Evolutionary conservation across 2,888 invertebrate species (phyloP).

Genomic region (Carabus problematicus): DNA sequence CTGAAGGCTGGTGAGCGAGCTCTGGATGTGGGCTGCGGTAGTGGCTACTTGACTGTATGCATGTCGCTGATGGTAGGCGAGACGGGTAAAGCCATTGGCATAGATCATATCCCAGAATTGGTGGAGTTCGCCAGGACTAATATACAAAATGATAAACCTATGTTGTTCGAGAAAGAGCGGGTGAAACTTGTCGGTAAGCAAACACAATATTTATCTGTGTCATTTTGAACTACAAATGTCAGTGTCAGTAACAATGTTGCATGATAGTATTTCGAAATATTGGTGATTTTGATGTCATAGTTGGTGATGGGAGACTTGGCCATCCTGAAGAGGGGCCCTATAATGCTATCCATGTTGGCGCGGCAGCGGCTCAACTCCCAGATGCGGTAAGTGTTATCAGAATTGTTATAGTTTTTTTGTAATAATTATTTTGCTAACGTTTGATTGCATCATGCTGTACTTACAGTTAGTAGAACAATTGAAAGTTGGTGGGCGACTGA

Average conservation of each 20-base stretch:
- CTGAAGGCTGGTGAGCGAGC: slow-evolving; percentile 71
- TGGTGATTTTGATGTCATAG: slow-evolving; percentile 55
- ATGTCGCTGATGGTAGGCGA: slow-evolving; percentile 86
- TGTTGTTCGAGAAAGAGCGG: slow-evolving; percentile 71
- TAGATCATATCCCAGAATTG: slow-evolving; percentile 89
- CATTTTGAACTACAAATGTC: neutral
- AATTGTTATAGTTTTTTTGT: too few species aligned
- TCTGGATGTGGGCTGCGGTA: slow-evolving; percentile 92
- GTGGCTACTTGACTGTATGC: slow-evolving; percentile 91
- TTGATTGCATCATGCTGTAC: slow-evolving; percentile 12
- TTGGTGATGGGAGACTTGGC: slow-evolving; percentile 91
- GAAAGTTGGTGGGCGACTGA: slow-evolving; percentile 90
- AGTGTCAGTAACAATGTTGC: too few species aligned
- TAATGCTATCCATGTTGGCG: slow-evolving; percentile 93
- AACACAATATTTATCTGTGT: neutral
- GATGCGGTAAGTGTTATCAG: slow-evolving; percentile 66
- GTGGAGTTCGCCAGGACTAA: slow-evolving; percentile 78
- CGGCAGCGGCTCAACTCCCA: slow-evolving; percentile 82
- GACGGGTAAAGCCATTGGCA: slow-evolving; percentile 72
- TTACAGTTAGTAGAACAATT: slow-evolving; percentile 82
- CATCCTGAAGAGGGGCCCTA: slow-evolving; percentile 78
- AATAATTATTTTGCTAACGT: neutral
- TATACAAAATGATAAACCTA: slow-evolving; percentile 75
- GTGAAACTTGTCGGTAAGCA: slow-evolving; percentile 73
- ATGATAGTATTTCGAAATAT: neutral